Base-by-base conservation (phyloP, 2,888 invertebrate genomes). In the Nebria brevicollis region DNA sequence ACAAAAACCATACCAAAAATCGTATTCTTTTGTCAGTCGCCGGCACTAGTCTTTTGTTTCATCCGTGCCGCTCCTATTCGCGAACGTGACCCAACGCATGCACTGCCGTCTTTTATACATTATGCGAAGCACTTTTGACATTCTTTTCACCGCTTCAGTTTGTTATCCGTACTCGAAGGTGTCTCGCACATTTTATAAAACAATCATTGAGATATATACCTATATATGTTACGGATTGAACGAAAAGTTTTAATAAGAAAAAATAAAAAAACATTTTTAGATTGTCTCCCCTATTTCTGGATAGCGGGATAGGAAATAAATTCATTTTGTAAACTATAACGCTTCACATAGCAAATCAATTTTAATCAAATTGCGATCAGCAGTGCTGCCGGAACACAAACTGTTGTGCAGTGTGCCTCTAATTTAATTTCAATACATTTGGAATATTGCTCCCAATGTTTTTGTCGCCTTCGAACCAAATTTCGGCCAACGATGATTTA, bases 341-440 rank as follows among this genome's bases (percentile, higher is more conserved):
- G 54, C 54, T 54, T 80, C 80, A 75, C 74, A 75, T 70, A 70
- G 70, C 80, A 74, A 80, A 80, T 80, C 80, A 80, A 80, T 80
- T 80, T 80, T 75, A 72, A 80, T 80, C 80, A 80, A 80, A 80
- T 75, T 64, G 42, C 80, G 66, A 80, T 80, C 80, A 66, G 13
- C 54, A 73, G 11, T 41, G 70, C 70, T 34, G 34, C 6, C 54
- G 54, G 54, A 54, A 54, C 54, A 54, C 11, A 54, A 54, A 13
- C 70, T 70, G 70, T 34, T 70, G 20, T 25, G 15, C 73, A 75
- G 70, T 70, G 80, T 68, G 68, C 5, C 42, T 74, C 78, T 80
- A 80, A 80, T 80, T 80, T 80, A 80, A 80, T 80, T 80, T 80
- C 80, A 80, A 80, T 80, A 80, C 80, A 80, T 80, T 80, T 80